Evolutionary conservation across 2,113 vertebrate species (phyloP), one percentile per base, ranked within the genome.

Genomic region (Microcebus jonahi): DNA sequence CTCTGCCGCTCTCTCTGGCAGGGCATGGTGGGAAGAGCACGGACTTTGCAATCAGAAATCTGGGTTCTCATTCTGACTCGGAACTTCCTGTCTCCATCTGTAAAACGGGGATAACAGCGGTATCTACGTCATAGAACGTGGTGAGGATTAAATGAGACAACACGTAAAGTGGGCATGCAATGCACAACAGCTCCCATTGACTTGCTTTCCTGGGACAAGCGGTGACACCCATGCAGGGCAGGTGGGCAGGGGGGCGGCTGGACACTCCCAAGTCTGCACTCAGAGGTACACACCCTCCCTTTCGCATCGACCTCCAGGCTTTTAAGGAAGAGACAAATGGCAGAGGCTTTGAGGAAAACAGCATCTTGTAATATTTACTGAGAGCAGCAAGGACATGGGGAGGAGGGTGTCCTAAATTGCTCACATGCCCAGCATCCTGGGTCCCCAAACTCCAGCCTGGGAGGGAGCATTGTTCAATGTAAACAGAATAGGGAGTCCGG

Each of bases 321-420:
- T 18, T 80, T 65, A 71, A 48, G 61, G 91, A 95, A 93, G 25
- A 73, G n/a, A 57, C 39, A 89, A 65, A 53, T 12, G 61, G 61
- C 53, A 81, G 48, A 50, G 27, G 6, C 36, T 59, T 67, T 57
- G 25, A 73, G 80, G 29, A 23, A 21, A 70, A 31, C 21, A 12
- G 27, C 6, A 11, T 45, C 84, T 82, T 67, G 76, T 88, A 68
- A 45, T 48, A 57, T 65, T 57, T 48, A n/a, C 17, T 48, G 89
- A 90, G 13, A 73, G 53, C 39, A 53, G 25, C 53, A 75, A 93
- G 50, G 75, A 59, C 17, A 8, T 13, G 21, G 25, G 42, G 36
- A 73, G 12, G 48, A 84, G 17, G 27, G 34, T 61, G 31, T 50
- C 68, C 67, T 67, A 55, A 34, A 53, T 20, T 53, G 57, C 57